Percentiles rank a stretch among this genome's conserved stretches.
These are phyloP conservation scores for Acrocephalus scirpaceus DNA, from an alignment of 2,797 vertebrate species.

Conservation along the genomic window DNA sequence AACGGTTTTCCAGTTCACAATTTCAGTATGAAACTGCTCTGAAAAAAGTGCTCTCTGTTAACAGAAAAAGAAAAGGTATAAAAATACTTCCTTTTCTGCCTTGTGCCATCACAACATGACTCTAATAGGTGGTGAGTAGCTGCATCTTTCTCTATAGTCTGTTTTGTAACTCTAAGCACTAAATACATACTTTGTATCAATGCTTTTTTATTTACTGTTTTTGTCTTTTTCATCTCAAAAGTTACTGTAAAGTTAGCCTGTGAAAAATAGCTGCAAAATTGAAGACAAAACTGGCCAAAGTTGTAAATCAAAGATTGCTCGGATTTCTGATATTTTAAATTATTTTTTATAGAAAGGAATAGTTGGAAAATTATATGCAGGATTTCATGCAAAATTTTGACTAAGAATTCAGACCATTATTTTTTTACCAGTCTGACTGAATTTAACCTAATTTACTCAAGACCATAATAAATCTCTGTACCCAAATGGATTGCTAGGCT, in stretches of 20 bases:
- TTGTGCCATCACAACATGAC: neutral
- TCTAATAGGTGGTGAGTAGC: neutral
- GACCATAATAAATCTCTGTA: neutral
- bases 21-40: neutral
- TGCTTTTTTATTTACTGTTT: neutral
- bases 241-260: neutral
- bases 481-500: neutral
- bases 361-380: neutral
- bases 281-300: neutral
- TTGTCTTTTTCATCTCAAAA: neutral
- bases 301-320: neutral
- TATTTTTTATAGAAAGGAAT: neutral
- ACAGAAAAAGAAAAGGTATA: neutral
- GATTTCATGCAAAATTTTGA: neutral
- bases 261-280: neutral
- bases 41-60: neutral
- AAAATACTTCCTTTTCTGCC: neutral
- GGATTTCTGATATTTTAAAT: neutral
- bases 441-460: neutral
- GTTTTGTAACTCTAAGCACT: neutral
- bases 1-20: neutral
- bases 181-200: neutral
- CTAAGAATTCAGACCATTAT: neutral
- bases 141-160: neutral
- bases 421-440: neutral